Percentiles rank a stretch among this genome's conserved stretches.
These are phyloP conservation scores for Chamaetylas fuelleborni DNA, from an alignment of 2,113 vertebrate genomes.

Conservation along the genomic window DNA sequence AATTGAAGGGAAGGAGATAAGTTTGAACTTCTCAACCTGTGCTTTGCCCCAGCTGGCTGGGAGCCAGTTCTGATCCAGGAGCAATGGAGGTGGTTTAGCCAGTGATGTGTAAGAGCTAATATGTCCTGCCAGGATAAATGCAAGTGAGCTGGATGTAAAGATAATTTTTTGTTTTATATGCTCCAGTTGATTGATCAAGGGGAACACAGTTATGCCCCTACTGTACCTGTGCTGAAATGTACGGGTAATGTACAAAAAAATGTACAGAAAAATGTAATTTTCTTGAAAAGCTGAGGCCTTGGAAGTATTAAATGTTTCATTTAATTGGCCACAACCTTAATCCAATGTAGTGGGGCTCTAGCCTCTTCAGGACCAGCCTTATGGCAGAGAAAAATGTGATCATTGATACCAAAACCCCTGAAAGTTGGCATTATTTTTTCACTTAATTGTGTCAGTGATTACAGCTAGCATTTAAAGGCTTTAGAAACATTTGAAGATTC, in stretches of 20 bases:
- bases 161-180: background rate
- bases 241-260: no score
- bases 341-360: background rate
- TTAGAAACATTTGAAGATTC: background rate
- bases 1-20: background rate
- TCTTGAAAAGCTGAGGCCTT: background rate
- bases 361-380: background rate
- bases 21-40: background rate
- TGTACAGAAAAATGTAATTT: background rate
- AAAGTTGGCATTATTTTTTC: background rate
- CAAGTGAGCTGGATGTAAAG: background rate
- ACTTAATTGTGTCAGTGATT: background rate
- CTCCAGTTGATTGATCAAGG: background rate
- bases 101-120: background rate
- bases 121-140: background rate
- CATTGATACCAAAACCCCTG: background rate
- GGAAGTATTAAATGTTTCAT: background rate
- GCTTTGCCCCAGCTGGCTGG: background rate
- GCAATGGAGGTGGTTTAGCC: background rate
- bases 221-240: background rate
- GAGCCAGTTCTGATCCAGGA: background rate
- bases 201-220: background rate
- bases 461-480: background rate
- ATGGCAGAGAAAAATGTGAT: background rate
- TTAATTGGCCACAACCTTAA: background rate